Conservation (phyloP, 2,797 vertebrate genomes). For the Sphenodon punctatus region DNA sequence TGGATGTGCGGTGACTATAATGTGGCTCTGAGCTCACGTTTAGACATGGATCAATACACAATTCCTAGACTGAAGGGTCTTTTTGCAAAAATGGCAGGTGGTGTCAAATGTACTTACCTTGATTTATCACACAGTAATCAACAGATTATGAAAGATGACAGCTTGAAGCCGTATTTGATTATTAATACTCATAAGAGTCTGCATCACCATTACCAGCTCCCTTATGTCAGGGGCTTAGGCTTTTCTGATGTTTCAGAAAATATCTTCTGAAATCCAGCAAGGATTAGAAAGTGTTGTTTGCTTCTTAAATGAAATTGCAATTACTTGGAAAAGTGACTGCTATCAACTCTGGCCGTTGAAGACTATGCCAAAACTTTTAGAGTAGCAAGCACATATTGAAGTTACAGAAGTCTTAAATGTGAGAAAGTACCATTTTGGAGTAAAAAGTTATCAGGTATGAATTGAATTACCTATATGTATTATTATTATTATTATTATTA, state of each 20-base stretch:
- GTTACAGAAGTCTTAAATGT: neutral
- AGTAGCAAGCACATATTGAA: neutral
- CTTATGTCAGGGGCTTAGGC: neutral
- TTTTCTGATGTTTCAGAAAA: conserved; percentile 22
- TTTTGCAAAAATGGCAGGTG: conserved; percentile 17
- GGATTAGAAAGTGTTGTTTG: conserved; percentile 27
- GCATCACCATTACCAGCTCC: neutral
- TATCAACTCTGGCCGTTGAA: neutral
- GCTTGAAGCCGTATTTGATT: conserved; percentile 27
- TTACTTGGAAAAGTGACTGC: conserved; percentile 1
- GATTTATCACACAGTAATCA: conserved; percentile 45
- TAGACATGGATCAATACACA: conserved; percentile 29
- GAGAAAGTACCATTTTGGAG: rapidly evolving
- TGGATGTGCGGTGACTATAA: neutral
- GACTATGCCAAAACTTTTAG: neutral
- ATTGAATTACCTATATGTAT: no score
- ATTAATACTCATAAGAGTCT: conserved; percentile 20
- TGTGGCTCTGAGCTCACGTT: neutral
- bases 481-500: no score
- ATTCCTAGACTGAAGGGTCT: conserved; percentile 19
- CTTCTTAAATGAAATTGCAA: conserved; percentile 2
- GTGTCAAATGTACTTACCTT: conserved; percentile 35
- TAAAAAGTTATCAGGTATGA: neutral
- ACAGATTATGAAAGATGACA: conserved; percentile 39
- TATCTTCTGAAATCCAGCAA: neutral